Conservation (phyloP, 2,888 invertebrate genomes). For the Hybos culiciformis region DNA sequence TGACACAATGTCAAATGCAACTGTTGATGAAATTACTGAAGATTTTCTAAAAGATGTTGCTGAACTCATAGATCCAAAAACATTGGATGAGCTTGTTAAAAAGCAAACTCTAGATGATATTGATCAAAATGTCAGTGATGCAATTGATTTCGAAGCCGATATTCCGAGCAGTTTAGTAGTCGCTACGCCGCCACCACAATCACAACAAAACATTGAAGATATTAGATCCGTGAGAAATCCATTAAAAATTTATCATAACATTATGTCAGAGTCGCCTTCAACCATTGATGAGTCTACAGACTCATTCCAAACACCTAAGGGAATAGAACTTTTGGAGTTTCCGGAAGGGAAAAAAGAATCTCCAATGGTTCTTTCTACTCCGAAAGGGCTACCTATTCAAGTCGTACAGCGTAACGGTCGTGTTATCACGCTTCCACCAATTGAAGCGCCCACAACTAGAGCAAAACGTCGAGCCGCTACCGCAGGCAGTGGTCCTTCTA, state of each 20-base stretch:
- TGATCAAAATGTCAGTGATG: too few species aligned
- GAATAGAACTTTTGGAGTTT: not conserved
- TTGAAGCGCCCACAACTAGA: constrained; percentile 69
- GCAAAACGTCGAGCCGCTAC: constrained; percentile 46
- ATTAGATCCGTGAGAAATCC: not conserved
- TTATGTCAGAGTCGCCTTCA: too few species aligned
- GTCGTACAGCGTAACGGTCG: constrained; percentile 61
- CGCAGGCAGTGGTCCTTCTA: not conserved
- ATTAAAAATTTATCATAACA: too few species aligned
- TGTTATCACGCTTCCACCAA: constrained; percentile 64
- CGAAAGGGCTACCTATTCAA: constrained; percentile 41
- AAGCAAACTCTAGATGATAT: constrained; percentile 47
- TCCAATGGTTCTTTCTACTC: not conserved
- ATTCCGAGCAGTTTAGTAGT: not conserved
- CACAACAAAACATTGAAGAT: not conserved
- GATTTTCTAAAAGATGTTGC: constrained; percentile 62
- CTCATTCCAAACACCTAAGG: not conserved
- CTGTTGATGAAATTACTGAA: constrained; percentile 52
- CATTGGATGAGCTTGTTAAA: constrained; percentile 58
- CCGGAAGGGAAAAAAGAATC: constrained; percentile 32
- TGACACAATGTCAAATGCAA: constrained; percentile 34
- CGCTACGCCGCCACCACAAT: not conserved
- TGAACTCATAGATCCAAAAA: constrained; percentile 53
- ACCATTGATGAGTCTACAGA: not conserved
- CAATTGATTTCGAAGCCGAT: not conserved